These are phyloP conservation scores for Latrodectus hesperus DNA, from an alignment of 2,888 invertebrate species.

Conservation along the genomic window DNA sequence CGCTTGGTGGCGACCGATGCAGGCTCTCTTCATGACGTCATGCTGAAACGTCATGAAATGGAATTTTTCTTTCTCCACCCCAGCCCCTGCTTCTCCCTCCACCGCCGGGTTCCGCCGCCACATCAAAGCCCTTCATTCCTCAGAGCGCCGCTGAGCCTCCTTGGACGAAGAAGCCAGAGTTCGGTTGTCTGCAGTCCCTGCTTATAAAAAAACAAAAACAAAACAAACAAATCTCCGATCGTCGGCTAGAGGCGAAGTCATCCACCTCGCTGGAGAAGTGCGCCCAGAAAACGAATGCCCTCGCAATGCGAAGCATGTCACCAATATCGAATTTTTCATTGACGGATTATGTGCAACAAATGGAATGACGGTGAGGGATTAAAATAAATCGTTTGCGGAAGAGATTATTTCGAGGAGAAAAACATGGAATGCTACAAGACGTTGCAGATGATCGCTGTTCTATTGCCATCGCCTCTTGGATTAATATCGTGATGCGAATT, in stretches of 20 bases:
- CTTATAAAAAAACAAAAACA: conserved; percentile 15
- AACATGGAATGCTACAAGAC: conserved; percentile 42
- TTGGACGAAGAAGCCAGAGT: conserved; percentile 14
- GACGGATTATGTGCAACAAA: conserved; percentile 40
- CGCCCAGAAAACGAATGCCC: conserved; percentile 17
- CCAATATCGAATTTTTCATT: conserved; percentile 22
- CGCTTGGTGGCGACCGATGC: conserved; percentile 61
- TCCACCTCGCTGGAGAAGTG: conserved; percentile 46
- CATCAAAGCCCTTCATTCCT: conserved; percentile 28
- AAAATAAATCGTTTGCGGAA: conserved; percentile 10
- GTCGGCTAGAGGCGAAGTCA: conserved; percentile 45
- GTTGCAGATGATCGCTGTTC: conserved; percentile 25
- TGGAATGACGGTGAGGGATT: conserved; percentile 20
- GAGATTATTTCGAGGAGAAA: neutral
- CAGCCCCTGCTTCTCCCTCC: conserved; percentile 15
- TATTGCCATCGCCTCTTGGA: conserved; percentile 24
- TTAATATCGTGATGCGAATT: conserved; percentile 8
- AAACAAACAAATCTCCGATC: conserved; percentile 18
- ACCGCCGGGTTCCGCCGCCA: conserved; percentile 27
- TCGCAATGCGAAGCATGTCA: conserved; percentile 18
- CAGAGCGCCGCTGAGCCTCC: conserved; percentile 58
- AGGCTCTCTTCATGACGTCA: conserved; percentile 56
- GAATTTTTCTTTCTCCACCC: conserved; percentile 44
- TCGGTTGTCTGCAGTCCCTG: conserved; percentile 12
- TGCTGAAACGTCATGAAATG: conserved; percentile 48